phyloP scores from a whole-genome alignment of 2,888 invertebrate genomes.

The Thumatha senex region DNA sequence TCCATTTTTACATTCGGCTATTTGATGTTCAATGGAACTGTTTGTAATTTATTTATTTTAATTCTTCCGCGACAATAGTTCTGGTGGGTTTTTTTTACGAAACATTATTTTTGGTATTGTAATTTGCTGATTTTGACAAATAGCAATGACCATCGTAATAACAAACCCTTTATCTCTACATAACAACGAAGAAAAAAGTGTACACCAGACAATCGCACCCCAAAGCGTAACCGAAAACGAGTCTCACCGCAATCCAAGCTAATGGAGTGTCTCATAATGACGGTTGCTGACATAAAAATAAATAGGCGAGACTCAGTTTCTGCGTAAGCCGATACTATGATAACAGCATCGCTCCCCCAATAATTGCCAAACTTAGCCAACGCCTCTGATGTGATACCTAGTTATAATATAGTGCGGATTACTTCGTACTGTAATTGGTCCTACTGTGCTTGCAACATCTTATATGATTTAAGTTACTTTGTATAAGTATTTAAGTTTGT shows the following conservation, averaged over 20 bases:
- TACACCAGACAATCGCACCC: conserved; percentile 73
- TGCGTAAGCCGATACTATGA: conserved; percentile 84
- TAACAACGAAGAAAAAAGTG: conserved; percentile 47
- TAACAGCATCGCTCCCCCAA: conserved; percentile 81
- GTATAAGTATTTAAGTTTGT: too few species aligned
- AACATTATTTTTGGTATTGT: conserved; percentile 3
- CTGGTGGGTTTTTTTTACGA: too few species aligned
- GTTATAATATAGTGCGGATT: conserved; percentile 68
- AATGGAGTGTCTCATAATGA: conserved; percentile 84
- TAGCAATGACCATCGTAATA: conserved; percentile 35
- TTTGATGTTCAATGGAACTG: conserved; percentile 44
- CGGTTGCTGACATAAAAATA: conserved; percentile 84
- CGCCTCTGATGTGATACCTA: conserved; percentile 51
- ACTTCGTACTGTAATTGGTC: conserved; percentile 67
- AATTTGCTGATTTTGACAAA: conserved; percentile 11
- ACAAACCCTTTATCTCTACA: conserved; percentile 53
- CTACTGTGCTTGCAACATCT: conserved; percentile 18
- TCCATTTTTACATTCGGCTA: conserved; percentile 32
- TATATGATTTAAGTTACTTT: background rate
- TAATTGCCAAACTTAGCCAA: conserved; percentile 78
- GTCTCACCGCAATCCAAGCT: conserved; percentile 81
- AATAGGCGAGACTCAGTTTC: conserved; percentile 83
- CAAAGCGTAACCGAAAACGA: conserved; percentile 80
- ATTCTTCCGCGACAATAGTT: conserved; percentile 20
- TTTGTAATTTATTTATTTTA: conserved; percentile 26